Conservation (phyloP, 2,113 vertebrate genomes). For the Mesembrinibis cayennensis region DNA sequence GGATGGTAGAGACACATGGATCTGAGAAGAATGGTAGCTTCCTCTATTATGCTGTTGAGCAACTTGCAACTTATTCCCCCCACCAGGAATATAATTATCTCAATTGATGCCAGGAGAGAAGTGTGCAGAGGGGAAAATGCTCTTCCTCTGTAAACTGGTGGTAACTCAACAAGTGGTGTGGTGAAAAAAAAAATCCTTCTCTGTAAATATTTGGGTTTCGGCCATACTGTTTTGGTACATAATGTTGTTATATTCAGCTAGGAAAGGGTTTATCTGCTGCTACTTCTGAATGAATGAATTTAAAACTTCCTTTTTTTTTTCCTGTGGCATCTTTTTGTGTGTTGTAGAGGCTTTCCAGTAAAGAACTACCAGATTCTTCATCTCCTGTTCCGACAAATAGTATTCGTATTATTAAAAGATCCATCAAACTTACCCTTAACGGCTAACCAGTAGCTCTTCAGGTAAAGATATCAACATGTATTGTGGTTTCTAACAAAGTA, state of each 20-base stretch:
- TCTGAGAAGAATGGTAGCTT: not conserved
- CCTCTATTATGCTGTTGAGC: not conserved
- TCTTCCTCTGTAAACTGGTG: not conserved
- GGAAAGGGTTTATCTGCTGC: not conserved
- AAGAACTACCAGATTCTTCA: constrained; percentile 94
- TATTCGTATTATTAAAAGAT: constrained; percentile 93
- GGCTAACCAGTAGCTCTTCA: constrained; percentile 77
- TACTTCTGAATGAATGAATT: not conserved
- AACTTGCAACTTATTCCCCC: not conserved
- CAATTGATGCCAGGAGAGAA: not conserved
- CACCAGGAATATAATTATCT: not conserved
- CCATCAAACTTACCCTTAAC: constrained; percentile 96
- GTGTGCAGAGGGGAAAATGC: not conserved
- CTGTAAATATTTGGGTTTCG: not conserved
- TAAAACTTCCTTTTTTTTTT: not conserved
- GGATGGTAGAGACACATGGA: not conserved
- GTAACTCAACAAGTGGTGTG: not conserved
- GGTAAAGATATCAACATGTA: constrained; percentile 62
- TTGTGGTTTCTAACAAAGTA: not conserved
- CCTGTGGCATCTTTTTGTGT: constrained; percentile 20
- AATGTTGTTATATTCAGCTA: not conserved
- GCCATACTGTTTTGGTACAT: not conserved
- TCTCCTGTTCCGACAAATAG: constrained; percentile 91
- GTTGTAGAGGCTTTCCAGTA: constrained; percentile 90
- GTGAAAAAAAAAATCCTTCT: not conserved